Evolutionary conservation across 2,888 invertebrate genomes (phyloP), one percentile per base, ranked within the genome.

Genomic region (Sepiola atlantica): DNA sequence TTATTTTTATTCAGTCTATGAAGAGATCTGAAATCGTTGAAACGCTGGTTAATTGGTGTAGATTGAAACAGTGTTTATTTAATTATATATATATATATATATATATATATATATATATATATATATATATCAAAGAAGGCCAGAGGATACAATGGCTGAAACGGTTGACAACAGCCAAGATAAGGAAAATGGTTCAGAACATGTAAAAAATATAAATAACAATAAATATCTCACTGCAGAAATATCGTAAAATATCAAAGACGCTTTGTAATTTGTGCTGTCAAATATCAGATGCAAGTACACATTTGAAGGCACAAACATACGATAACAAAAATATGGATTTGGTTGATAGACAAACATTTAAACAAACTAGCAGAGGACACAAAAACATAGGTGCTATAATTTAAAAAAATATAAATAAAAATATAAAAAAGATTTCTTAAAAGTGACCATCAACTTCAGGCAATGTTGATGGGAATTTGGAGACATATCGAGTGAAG

Each of bases 241-340:
- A 61, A 28, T 28, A 77, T n/a, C 45, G 32, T n/a, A n/a, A 8
- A 10, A 61, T 61, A 61, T 61, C 32, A n/a, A n/a, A n/a, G 77
- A 32, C 14, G 3, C 77, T 77, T 21, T 77, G 77, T n/a, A 77
- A 77, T 32, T 77, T 77, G 77, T 77, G 77, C 32, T 77, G 16
- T 77, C 77, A 77, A 77, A 77, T 77, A 77, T 77, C 77, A 77
- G 77, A 77, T 61, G 28, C 77, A 77, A 77, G 77, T 77, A 77
- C 77, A 77, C 77, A 77, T 77, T 77, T 77, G 77, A 77, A 14
- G 77, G 77, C 77, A 77, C 77, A 77, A 16, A 77, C 77, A 77
- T 32, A n/a, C 77, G n/a, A 77, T 77, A n/a, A 14, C 77, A 77
- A n/a, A 77, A 77, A 77, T 77, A n/a, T n/a, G 16, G 16, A n/a